Evolutionary conservation across 2,888 invertebrate genomes (phyloP).

Genomic region (Carterocephalus palaemon): DNA sequence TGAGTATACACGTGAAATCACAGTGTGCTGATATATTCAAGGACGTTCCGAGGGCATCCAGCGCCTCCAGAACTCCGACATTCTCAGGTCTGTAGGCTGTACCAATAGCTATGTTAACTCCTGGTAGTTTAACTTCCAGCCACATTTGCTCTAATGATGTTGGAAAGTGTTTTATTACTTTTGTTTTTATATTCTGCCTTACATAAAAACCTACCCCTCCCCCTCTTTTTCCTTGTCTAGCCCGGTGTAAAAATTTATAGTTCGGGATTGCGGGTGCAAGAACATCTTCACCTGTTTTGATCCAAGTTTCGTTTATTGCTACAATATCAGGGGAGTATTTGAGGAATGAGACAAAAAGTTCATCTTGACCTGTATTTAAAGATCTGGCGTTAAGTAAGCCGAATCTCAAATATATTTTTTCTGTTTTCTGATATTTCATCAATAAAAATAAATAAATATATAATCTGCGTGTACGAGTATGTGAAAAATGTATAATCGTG

Average conservation of each 20-base stretch:
- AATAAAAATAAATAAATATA: not conserved
- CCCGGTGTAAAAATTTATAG: not conserved
- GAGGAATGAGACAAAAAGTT: not conserved
- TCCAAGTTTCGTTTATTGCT: conserved; percentile 1
- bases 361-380: conserved; percentile 4
- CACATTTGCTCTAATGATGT: no score
- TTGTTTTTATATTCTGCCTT: no score
- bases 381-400: conserved; percentile 3
- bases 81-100: no score
- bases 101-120: no score
- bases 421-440: not conserved
- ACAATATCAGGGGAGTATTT: not conserved
- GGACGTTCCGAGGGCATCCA: no score
- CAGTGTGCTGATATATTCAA: no score
- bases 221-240: not conserved
- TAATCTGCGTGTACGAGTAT: not conserved
- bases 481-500: no score
- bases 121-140: no score
- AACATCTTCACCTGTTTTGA: not conserved
- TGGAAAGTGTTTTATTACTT: no score
- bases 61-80: no score
- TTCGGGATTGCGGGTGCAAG: not conserved
- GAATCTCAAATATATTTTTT: not conserved
- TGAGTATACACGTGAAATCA: no score
- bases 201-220: no score